Conservation (phyloP, 2,797 vertebrate genomes). For the Siniperca scherzeri region DNA sequence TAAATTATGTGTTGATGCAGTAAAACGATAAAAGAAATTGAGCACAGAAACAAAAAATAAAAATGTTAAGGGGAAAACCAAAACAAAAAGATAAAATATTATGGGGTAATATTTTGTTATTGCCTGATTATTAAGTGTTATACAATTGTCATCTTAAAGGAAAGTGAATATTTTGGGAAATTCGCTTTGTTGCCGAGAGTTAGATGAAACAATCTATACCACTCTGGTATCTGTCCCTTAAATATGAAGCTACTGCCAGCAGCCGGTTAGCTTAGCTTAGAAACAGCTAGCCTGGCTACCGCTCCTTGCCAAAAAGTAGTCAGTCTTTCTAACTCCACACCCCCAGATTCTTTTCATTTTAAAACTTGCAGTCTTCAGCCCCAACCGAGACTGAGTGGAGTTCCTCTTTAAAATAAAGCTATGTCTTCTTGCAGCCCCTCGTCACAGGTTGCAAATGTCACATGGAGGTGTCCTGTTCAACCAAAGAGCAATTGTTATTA, state of each 20-base stretch:
- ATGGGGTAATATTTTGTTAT: neutral
- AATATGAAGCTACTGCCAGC: neutral
- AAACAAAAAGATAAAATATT: neutral
- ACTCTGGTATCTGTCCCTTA: neutral
- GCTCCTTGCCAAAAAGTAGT: too few species aligned
- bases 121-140: neutral
- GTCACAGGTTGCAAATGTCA: too few species aligned
- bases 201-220: neutral
- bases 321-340: too few species aligned
- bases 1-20: neutral
- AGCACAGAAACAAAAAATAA: neutral
- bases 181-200: neutral
- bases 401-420: too few species aligned
- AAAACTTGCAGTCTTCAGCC: too few species aligned
- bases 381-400: too few species aligned
- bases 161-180: neutral
- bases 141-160: neutral
- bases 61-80: neutral
- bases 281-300: too few species aligned
- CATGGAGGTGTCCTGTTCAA: too few species aligned
- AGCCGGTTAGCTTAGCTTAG: neutral
- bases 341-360: too few species aligned
- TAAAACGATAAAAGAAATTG: neutral
- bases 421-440: too few species aligned
- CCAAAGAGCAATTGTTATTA: too few species aligned